These are phyloP conservation scores for Poeciliopsis prolifica DNA, from an alignment of 2,113 vertebrate genomes.

Conservation along the genomic window DNA sequence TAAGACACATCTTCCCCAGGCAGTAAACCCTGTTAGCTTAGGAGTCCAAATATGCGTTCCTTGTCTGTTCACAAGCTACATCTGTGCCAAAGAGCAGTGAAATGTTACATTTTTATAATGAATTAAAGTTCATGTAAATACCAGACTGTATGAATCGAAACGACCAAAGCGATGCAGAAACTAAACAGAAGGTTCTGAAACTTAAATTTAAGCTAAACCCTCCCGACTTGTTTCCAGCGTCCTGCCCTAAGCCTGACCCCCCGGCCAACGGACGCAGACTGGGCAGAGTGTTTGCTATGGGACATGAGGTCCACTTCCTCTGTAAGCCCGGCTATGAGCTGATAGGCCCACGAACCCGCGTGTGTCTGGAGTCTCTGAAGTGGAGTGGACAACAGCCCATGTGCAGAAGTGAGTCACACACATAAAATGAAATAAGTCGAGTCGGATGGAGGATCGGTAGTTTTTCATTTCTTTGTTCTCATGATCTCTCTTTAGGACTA, in stretches of 20 bases:
- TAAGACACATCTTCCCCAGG: not conserved
- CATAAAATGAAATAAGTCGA: no score
- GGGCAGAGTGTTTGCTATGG: conserved; percentile 73
- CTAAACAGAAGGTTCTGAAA: not conserved
- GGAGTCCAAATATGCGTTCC: no score
- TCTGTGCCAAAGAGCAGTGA: no score
- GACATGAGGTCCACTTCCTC: conserved; percentile 85
- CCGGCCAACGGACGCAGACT: conserved; percentile 80
- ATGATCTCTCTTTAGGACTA: conserved; percentile 51
- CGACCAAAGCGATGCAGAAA: not conserved
- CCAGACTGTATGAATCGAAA: not conserved
- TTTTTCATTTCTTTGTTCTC: not conserved
- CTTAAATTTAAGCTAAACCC: no score
- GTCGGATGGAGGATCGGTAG: not conserved
- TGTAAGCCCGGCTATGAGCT: conserved; percentile 80
- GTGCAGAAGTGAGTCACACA: conserved; percentile 77
- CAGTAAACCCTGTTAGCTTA: no score
- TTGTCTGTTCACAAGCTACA: no score
- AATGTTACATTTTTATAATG: no score
- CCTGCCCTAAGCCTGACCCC: conserved; percentile 74
- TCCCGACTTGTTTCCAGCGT: conserved; percentile 54
- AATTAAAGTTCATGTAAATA: not conserved
- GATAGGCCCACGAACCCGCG: conserved; percentile 79
- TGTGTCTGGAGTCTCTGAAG: conserved; percentile 78
- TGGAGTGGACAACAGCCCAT: conserved; percentile 85